phyloP scores from a whole-genome alignment of 2,113 vertebrate genomes.

The Heptranchias perlo region DNA sequence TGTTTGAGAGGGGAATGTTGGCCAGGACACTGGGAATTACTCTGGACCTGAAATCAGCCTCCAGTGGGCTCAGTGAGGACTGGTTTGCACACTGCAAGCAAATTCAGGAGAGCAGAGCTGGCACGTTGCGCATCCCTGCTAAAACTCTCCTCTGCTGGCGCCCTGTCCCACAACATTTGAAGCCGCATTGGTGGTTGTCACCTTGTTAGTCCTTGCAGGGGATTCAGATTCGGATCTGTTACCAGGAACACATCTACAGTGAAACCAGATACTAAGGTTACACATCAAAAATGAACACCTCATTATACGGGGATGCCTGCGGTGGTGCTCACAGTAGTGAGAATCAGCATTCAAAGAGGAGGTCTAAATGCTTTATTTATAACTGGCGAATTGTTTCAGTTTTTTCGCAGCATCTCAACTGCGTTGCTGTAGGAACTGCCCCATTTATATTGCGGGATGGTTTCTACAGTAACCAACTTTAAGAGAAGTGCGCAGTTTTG shows the following conservation, averaged over 20 bases:
- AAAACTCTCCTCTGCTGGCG: not conserved
- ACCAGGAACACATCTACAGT: not conserved
- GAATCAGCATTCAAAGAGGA: slow-evolving; percentile 11
- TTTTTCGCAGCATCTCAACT: not conserved
- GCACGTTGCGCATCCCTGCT: not conserved
- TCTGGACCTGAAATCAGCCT: not conserved
- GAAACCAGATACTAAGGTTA: not conserved
- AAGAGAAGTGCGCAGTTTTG: not conserved
- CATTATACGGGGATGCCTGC: not conserved
- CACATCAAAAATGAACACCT: slow-evolving; percentile 1
- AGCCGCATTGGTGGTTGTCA: not conserved
- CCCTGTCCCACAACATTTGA: not conserved
- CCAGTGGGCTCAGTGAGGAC: not conserved
- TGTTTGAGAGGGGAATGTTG: not conserved
- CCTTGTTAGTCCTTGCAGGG: not conserved
- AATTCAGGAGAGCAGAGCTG: no score
- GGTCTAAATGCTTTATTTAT: slow-evolving; percentile 6
- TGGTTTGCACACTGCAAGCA: not conserved
- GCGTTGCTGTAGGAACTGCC: not conserved
- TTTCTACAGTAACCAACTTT: slow-evolving; percentile 35
- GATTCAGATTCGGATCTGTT: not conserved
- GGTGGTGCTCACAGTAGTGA: not conserved
- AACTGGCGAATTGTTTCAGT: not conserved
- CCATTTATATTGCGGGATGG: not conserved
- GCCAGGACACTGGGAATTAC: not conserved